A percentile compares a stretch with the other conserved stretches of the same genome.
These are phyloP conservation scores for Trichopoda pennipes DNA, from an alignment of 2,888 invertebrate genomes.

Conservation along the genomic window DNA sequence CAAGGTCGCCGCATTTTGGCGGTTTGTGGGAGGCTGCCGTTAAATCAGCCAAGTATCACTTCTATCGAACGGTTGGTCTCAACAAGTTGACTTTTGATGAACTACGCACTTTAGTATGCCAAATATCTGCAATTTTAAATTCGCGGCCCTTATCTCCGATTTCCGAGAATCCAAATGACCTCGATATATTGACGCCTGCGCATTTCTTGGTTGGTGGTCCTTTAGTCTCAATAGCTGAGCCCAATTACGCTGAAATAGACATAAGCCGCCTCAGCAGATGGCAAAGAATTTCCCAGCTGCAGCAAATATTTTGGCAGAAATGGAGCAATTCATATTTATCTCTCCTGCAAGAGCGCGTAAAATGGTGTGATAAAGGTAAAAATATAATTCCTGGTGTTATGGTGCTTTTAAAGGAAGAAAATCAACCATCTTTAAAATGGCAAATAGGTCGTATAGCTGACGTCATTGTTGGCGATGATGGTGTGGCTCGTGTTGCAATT, in stretches of 20 bases:
- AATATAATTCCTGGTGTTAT: slow-evolving; percentile 24
- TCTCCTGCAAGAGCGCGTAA: slow-evolving; percentile 58
- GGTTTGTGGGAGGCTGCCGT: too few relatives aligned
- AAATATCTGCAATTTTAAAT: slow-evolving; percentile 62
- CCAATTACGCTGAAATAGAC: too few relatives aligned
- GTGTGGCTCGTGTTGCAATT: slow-evolving; percentile 51
- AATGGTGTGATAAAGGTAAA: slow-evolving; percentile 50
- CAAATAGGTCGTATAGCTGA: slow-evolving; percentile 60
- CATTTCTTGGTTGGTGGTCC: slow-evolving; percentile 29
- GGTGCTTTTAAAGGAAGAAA: slow-evolving; percentile 52
- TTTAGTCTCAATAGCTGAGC: neutral
- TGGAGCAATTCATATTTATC: slow-evolving; percentile 54
- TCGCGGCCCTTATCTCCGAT: slow-evolving; percentile 52
- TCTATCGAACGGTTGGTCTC: slow-evolving; percentile 23
- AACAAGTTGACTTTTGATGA: slow-evolving; percentile 45
- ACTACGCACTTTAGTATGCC: slow-evolving; percentile 58
- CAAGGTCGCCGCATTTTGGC: too few relatives aligned
- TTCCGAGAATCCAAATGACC: neutral
- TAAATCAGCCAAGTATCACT: too few relatives aligned
- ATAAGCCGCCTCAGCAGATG: neutral
- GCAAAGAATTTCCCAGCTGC: slow-evolving; percentile 25
- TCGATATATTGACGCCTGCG: neutral
- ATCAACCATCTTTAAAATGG: slow-evolving; percentile 59
- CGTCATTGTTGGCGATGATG: slow-evolving; percentile 44
- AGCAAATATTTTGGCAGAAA: slow-evolving; percentile 62